These are phyloP conservation scores for Dicerorhinus sumatrensis DNA, from an alignment of 2,113 vertebrate species.

Conservation along the genomic window DNA sequence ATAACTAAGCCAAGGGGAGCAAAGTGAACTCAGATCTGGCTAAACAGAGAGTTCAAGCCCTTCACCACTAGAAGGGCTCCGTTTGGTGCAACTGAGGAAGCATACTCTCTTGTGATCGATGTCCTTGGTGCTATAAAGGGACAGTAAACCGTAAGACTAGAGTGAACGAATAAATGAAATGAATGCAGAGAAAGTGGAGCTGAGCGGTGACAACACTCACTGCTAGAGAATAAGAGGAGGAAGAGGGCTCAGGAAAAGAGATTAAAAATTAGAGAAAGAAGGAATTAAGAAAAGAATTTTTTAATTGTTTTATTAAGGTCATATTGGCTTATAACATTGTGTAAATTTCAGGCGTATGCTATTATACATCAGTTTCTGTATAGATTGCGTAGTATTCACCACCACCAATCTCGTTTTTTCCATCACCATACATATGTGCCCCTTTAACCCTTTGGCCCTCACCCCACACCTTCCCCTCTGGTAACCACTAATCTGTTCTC, in stretches of 20 bases:
- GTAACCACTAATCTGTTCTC: too few species aligned
- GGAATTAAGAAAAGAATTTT: neutral
- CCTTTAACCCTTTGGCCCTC: too few species aligned
- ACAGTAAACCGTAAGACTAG: neutral
- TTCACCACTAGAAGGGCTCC: accelerated
- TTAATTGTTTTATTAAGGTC: too few species aligned
- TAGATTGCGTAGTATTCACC: too few species aligned
- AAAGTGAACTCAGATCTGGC: neutral
- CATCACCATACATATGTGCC: too few species aligned
- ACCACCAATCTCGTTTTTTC: too few species aligned
- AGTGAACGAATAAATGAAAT: accelerated
- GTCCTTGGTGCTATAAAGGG: neutral
- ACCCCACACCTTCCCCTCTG: too few species aligned
- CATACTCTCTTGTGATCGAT: accelerated
- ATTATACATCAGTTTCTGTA: too few species aligned
- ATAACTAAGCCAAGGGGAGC: neutral
- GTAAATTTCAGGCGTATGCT: too few species aligned
- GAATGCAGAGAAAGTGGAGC: neutral
- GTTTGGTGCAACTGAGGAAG: too few species aligned
- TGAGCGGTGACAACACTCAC: neutral
- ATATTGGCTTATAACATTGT: too few species aligned
- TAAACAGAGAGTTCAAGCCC: neutral
- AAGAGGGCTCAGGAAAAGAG: neutral
- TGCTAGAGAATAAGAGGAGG: neutral
- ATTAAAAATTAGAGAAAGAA: neutral